Conservation (phyloP, 2,113 vertebrate genomes). For the Psilopsiagon aurifrons region DNA sequence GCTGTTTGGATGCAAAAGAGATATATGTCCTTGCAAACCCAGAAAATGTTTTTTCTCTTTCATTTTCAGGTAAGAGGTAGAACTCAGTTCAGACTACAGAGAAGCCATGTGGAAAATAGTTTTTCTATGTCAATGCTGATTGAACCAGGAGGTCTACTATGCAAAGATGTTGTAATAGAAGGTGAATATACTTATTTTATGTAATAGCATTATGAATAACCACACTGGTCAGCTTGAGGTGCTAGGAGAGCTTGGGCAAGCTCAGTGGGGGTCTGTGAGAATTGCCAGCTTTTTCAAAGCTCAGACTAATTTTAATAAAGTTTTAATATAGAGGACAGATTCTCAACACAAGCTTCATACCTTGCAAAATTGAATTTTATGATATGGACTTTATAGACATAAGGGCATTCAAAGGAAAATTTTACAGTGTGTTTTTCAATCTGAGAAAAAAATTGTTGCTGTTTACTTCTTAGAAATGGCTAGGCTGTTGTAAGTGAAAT, state of each 20-base stretch:
- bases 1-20: neutral
- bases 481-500: neutral
- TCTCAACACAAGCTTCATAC: neutral
- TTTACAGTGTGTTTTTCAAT: neutral
- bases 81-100: neutral
- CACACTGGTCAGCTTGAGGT: neutral
- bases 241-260: neutral
- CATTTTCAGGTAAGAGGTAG: neutral
- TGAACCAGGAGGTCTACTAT: neutral
- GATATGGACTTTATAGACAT: neutral
- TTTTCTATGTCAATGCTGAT: neutral
- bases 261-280: neutral
- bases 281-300: neutral
- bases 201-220: neutral
- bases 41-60: neutral
- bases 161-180: neutral
- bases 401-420: neutral
- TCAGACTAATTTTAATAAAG: neutral
- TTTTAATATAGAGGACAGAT: neutral
- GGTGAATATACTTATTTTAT: neutral
- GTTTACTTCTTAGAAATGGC: neutral
- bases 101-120: neutral
- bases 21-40: neutral
- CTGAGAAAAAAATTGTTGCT: neutral
- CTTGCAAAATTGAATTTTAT: neutral